phyloP scores from a whole-genome alignment of 2,113 vertebrate genomes.

The Trogon surrucura region DNA sequence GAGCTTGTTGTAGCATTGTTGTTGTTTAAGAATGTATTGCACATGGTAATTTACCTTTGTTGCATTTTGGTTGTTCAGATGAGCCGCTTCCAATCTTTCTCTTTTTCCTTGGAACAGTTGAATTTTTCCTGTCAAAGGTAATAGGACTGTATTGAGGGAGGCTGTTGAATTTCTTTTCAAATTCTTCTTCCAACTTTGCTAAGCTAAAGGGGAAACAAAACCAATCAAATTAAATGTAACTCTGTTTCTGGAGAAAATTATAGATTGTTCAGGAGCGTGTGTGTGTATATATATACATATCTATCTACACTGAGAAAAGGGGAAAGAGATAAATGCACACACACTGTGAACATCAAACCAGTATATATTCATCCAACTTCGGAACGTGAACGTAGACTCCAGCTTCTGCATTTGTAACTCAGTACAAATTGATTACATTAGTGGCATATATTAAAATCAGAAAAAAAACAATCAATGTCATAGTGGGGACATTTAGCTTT shows the following conservation, averaged over 20 bases:
- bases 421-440: background rate
- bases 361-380: background rate
- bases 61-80: constrained; percentile 82
- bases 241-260: background rate
- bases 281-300: background rate
- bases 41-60: constrained; percentile 77
- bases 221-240: constrained; percentile 51
- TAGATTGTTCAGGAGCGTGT: background rate
- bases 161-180: constrained; percentile 99
- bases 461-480: background rate
- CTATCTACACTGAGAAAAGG: background rate
- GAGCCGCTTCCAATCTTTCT: constrained; percentile 78
- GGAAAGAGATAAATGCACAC: background rate
- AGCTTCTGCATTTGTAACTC: background rate
- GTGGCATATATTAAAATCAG: background rate
- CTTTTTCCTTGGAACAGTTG: constrained; percentile 88
- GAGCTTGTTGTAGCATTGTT: background rate
- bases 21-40: background rate
- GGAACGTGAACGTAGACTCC: background rate
- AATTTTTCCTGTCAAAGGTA: constrained; percentile 94
- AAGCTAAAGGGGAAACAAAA: constrained; percentile 79
- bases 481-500: background rate
- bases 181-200: constrained; percentile 96
- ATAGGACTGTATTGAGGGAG: constrained; percentile 95
- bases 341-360: background rate